phyloP scores from a whole-genome alignment of 2,888 invertebrate species.

The Drosophila meridiana region DNA sequence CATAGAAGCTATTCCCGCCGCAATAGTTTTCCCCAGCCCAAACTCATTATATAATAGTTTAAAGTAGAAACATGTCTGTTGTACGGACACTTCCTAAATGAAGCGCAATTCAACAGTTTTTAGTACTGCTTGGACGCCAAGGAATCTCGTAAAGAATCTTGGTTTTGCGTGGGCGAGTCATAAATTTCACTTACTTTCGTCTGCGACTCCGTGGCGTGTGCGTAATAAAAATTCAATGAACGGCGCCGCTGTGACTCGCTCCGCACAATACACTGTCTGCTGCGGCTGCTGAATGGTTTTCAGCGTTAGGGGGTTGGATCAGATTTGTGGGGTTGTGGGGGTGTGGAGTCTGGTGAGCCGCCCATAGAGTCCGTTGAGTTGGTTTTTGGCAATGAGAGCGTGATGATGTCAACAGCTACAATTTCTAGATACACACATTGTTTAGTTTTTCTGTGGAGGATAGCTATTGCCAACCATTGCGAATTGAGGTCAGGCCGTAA shows the following conservation, averaged over 20 bases:
- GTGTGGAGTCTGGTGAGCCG: not conserved
- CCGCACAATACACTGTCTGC: slow-evolving; percentile 31
- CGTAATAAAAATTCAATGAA: slow-evolving; percentile 51
- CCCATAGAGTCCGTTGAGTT: slow-evolving; percentile 2
- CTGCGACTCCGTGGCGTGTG: slow-evolving; percentile 38
- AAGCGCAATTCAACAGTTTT: slow-evolving; percentile 11
- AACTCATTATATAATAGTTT: not conserved
- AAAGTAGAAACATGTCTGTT: slow-evolving; percentile 1
- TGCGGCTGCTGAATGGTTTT: slow-evolving; percentile 13
- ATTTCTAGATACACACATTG: slow-evolving; percentile 7
- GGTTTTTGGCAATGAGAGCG: slow-evolving; percentile 26
- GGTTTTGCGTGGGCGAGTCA: not conserved
- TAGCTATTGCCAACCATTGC: not conserved
- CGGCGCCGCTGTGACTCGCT: slow-evolving; percentile 63
- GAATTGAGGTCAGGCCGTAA: slow-evolving; percentile 41
- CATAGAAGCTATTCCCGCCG: not conserved
- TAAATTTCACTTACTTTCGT: slow-evolving; percentile 30
- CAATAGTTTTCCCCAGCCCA: not conserved
- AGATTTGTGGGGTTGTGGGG: slow-evolving; percentile 7
- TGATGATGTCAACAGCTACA: slow-evolving; percentile 49
- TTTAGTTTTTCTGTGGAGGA: not conserved
- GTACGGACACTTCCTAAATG: not conserved
- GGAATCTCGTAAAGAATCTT: slow-evolving; percentile 8
- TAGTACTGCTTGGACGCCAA: slow-evolving; percentile 5
- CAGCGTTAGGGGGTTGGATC: slow-evolving; percentile 22